Conservation (phyloP, 2,888 invertebrate genomes). For the Chouioia cunea region DNA sequence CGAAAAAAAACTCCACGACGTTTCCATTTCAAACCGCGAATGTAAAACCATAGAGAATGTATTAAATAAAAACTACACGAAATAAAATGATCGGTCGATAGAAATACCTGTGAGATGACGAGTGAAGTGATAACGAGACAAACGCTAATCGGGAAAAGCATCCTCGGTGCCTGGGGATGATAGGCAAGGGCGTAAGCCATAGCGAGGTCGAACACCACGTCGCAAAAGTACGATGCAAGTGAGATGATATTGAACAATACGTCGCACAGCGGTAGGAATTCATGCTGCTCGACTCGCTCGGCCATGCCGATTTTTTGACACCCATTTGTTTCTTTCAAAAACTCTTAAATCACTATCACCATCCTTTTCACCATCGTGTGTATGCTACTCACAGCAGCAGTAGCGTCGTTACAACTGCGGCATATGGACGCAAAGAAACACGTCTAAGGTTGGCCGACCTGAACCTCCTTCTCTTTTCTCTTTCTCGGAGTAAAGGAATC, state of each 20-base stretch:
- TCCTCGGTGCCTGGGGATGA: slow-evolving; percentile 58
- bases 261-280: slow-evolving; percentile 92
- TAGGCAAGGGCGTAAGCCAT: slow-evolving; percentile 87
- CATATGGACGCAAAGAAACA: too few species aligned
- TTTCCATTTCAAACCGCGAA: not conserved
- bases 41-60: not conserved
- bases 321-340: slow-evolving; percentile 61
- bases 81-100: not conserved
- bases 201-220: slow-evolving; percentile 89
- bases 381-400: not conserved
- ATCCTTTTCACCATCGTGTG: not conserved
- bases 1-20: too few species aligned
- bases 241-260: slow-evolving; percentile 92
- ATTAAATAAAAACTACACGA: not conserved
- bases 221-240: slow-evolving; percentile 90
- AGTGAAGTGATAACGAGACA: slow-evolving; percentile 80
- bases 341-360: not conserved
- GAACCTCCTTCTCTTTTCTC: not conserved
- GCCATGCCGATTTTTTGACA: slow-evolving; percentile 59
- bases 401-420: not conserved
- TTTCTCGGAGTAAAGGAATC: slow-evolving; percentile 46
- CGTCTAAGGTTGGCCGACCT: not conserved
- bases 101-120: slow-evolving; percentile 78
- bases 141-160: slow-evolving; percentile 70
- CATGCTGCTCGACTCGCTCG: slow-evolving; percentile 67